These are phyloP conservation scores for Protobothrops mucrosquamatus DNA, from an alignment of 2,113 vertebrate species.

Conservation along the genomic window DNA sequence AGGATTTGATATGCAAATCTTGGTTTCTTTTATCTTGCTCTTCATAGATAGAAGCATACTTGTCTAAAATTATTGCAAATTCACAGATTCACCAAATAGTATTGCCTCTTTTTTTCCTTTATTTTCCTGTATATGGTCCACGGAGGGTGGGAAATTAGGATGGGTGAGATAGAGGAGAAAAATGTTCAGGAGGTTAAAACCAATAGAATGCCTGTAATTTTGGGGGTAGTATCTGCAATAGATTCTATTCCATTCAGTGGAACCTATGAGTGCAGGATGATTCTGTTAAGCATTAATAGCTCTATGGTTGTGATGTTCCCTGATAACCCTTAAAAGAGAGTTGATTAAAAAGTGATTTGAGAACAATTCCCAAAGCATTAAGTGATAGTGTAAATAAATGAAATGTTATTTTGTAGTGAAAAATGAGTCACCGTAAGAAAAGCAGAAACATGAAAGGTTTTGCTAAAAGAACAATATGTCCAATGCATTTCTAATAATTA, in stretches of 20 bases:
- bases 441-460: background rate
- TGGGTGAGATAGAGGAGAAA: background rate
- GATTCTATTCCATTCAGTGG: background rate
- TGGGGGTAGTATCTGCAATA: background rate
- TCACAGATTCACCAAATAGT: background rate
- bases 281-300: background rate
- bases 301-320: background rate
- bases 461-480: constrained; percentile 1
- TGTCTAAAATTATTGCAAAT: background rate
- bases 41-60: background rate
- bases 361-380: background rate
- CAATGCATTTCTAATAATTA: constrained; percentile 14
- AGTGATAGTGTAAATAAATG: constrained; percentile 16
- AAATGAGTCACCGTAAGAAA: background rate
- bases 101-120: background rate
- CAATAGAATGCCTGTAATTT: background rate
- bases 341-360: background rate
- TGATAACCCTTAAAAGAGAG: background rate
- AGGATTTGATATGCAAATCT: background rate
- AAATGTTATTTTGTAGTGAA: background rate
- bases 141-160: background rate
- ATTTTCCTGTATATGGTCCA: background rate
- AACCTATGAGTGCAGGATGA: background rate
- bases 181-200: background rate
- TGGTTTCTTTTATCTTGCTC: background rate